Evolutionary conservation across 2,113 vertebrate genomes (phyloP).

Genomic region (Drymodes brunneopygia): DNA sequence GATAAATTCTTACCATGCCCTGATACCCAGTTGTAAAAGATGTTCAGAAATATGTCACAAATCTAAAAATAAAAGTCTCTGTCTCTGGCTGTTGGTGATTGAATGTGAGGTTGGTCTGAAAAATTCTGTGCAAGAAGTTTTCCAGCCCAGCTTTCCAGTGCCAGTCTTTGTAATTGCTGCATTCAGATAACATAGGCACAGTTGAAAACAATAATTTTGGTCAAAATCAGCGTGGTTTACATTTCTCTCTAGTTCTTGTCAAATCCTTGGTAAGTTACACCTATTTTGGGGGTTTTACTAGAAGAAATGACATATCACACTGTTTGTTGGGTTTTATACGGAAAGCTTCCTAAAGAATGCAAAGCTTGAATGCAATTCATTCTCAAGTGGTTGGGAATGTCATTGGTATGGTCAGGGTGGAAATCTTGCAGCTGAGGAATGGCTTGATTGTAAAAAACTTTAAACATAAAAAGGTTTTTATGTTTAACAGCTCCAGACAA

Average conservation of each 20-base stretch:
- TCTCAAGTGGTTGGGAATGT: neutral
- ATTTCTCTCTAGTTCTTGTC: neutral
- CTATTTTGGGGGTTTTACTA: neutral
- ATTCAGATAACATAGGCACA: neutral
- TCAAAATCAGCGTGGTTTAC: neutral
- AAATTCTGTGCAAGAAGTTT: neutral
- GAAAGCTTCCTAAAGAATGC: neutral
- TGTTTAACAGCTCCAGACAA: neutral
- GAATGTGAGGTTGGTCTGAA: neutral
- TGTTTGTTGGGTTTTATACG: neutral
- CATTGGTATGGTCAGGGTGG: neutral
- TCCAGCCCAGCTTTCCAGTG: neutral
- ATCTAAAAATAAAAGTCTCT: neutral
- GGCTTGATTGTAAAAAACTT: neutral
- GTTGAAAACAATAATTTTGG: constrained; percentile 31
- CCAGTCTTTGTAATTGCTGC: neutral
- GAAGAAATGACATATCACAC: neutral
- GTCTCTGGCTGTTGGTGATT: neutral
- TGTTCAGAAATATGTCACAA: neutral
- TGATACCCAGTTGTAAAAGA: neutral
- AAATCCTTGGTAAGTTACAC: neutral
- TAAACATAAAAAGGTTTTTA: neutral
- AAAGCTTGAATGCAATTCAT: neutral
- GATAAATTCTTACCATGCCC: neutral
- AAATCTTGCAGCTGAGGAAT: neutral